A percentile compares a stretch with the other conserved stretches of the same genome.
Evolutionary conservation across 1,140 invertebrate species (phyloP).

Genomic region (Bombus breviceps): DNA sequence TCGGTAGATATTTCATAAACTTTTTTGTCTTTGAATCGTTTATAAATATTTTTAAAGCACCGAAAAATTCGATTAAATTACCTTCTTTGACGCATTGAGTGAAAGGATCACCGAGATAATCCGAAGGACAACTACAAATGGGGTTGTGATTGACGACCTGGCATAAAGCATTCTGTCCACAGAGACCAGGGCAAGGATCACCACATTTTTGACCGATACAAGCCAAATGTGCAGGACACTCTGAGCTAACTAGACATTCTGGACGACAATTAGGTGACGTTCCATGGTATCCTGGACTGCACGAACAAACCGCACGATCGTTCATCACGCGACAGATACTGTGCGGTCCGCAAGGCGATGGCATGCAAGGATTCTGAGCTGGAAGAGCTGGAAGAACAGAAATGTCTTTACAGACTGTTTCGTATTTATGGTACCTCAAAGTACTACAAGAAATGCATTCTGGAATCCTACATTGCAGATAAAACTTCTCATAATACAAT

Average conservation of each 20-base stretch:
- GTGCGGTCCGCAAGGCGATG: conserved; percentile 91
- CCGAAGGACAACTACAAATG: conserved; percentile 90
- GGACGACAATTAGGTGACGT: conserved; percentile 90
- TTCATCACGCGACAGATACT: conserved; percentile 89
- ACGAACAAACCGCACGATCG: conserved; percentile 90
- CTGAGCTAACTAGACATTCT: conserved; percentile 90
- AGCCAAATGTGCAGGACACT: conserved; percentile 88
- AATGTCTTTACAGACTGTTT: background rate
- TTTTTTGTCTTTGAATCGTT: background rate
- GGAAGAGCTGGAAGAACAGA: conserved; percentile 70
- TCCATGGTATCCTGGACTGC: conserved; percentile 89
- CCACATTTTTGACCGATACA: conserved; percentile 92
- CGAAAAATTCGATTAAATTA: conserved; percentile 73
- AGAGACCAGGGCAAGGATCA: conserved; percentile 91
- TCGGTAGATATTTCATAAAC: background rate
- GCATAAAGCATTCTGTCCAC: conserved; percentile 90
- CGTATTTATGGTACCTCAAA: background rate
- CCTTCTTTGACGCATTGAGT: conserved; percentile 88
- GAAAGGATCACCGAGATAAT: conserved; percentile 92
- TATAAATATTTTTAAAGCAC: no score
- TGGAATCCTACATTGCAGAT: background rate
- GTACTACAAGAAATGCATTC: background rate
- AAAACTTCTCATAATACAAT: background rate
- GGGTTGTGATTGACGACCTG: conserved; percentile 93
- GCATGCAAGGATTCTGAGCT: conserved; percentile 88